phyloP scores from a whole-genome alignment of 2,797 vertebrate genomes.

The Pangasius macronema region DNA sequence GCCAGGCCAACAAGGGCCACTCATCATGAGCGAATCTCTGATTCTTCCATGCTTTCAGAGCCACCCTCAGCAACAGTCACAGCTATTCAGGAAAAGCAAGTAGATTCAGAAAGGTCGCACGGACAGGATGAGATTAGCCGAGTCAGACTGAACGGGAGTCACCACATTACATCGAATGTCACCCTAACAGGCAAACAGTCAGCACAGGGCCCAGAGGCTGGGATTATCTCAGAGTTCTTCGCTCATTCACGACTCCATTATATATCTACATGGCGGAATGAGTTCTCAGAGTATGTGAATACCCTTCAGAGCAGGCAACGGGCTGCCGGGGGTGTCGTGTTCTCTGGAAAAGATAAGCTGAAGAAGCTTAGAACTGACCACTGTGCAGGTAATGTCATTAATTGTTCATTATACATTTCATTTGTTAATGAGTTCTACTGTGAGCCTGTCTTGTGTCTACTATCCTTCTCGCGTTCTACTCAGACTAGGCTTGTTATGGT shows the following conservation, averaged over 20 bases:
- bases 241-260: conserved; percentile 94
- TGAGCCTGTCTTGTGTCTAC: background rate
- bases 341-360: conserved; percentile 90
- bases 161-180: conserved; percentile 62
- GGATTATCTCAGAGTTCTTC: conserved; percentile 92
- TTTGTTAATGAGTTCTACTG: background rate
- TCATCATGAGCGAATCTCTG: conserved; percentile 48
- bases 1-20: conserved; percentile 39
- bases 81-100: conserved; percentile 58
- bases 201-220: conserved; percentile 73
- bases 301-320: conserved; percentile 82
- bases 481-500: background rate
- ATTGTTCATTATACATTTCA: background rate
- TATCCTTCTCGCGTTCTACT: background rate
- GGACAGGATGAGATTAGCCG: conserved; percentile 37
- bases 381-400: conserved; percentile 46
- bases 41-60: conserved; percentile 43
- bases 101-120: conserved; percentile 52
- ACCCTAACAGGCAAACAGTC: conserved; percentile 52
- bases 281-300: conserved; percentile 94
- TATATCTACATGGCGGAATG: conserved; percentile 93
- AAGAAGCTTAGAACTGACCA: conserved; percentile 81
- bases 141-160: conserved; percentile 71
- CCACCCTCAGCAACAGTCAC: conserved; percentile 54
- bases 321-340: conserved; percentile 70